Percentiles rank a stretch among this genome's conserved stretches.
Conservation (phyloP, 2,888 invertebrate genomes). For the Pachliopta kotzebuea region DNA sequence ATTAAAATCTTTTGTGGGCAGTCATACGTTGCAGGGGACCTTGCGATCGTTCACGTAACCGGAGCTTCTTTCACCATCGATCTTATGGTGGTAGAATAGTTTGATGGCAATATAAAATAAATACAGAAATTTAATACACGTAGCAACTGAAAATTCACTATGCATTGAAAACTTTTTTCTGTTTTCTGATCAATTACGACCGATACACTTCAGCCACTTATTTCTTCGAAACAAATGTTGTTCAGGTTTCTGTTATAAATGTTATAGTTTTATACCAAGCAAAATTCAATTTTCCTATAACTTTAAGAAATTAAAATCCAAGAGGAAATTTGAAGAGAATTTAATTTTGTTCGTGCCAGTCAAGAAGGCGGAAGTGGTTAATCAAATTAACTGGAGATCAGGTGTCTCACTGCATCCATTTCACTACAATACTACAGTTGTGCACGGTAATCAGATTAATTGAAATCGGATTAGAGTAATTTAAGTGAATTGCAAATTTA, state of each 20-base stretch:
- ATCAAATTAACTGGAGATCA: constrained; percentile 21
- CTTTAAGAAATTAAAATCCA: background rate
- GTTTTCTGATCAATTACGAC: too few relatives aligned
- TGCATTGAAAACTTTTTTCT: too few relatives aligned
- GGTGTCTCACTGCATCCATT: constrained; percentile 16
- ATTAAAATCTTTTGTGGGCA: too few relatives aligned
- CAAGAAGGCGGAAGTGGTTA: constrained; percentile 20
- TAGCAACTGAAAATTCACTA: too few relatives aligned
- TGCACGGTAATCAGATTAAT: constrained; percentile 14
- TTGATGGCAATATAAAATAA: too few relatives aligned
- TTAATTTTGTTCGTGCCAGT: constrained; percentile 13
- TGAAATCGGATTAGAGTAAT: constrained; percentile 14
- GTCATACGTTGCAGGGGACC: too few relatives aligned
- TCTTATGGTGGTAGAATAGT: too few relatives aligned
- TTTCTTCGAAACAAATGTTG: background rate
- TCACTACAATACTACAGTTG: constrained; percentile 14
- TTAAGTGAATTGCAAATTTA: constrained; percentile 1
- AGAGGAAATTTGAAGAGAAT: background rate
- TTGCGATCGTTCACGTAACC: too few relatives aligned
- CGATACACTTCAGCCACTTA: background rate
- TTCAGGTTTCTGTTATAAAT: background rate
- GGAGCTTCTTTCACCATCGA: too few relatives aligned
- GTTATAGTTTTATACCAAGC: background rate
- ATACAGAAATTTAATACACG: too few relatives aligned
- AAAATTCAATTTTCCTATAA: background rate